Evolutionary conservation across 2,113 vertebrate species (phyloP), one percentile per base, ranked within the genome.

Genomic region (Kobus ellipsiprymnus): DNA sequence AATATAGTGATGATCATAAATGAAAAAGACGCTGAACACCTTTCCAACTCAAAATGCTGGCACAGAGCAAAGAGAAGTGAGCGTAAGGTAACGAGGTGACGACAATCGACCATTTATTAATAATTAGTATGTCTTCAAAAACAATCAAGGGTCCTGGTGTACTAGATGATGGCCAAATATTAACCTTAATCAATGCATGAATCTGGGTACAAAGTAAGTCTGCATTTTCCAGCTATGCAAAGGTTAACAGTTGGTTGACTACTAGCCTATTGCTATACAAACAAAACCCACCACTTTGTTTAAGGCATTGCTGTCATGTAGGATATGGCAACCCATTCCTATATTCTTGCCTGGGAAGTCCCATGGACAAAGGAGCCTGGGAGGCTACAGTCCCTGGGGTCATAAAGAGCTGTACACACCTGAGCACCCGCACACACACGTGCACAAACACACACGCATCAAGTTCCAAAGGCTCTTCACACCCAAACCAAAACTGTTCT

Each of bases 41-140:
- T 50, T 62, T 93, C 29, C 64, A 96, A 71, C 36, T 91, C 77
- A 95, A 77, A 96, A 91, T 91, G n/a, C 15, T 90, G 25, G 46
- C 78, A 94, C 85, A 96, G 50, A 52, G 77, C 52, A 88, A 95
- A 71, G 44, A 64, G 11, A 82, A 57, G 36, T 9, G 1, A 55
- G 4, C 30, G 5, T 78, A 62, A 55, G 23, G 23, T 57, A 16
- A 13, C 1, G 1, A 55, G 23, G 23, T 57, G 21, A 13, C 1
- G 0, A 90, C 19, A 77, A 40, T 44, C 19, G 48, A 77, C 52
- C 89, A 62, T 55, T 87, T 93, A 71, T 40, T 74, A 71, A 71
- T 71, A 91, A 83, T 6, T 92, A 21, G 3, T 85, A 50, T 80
- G 14, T 91, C 64, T 93, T 52, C 23, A 91, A 64, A 96, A 96